A percentile compares a stretch with the other conserved stretches of the same genome.
Conservation (phyloP, 2,888 invertebrate genomes). For the Abrostola tripartita region DNA sequence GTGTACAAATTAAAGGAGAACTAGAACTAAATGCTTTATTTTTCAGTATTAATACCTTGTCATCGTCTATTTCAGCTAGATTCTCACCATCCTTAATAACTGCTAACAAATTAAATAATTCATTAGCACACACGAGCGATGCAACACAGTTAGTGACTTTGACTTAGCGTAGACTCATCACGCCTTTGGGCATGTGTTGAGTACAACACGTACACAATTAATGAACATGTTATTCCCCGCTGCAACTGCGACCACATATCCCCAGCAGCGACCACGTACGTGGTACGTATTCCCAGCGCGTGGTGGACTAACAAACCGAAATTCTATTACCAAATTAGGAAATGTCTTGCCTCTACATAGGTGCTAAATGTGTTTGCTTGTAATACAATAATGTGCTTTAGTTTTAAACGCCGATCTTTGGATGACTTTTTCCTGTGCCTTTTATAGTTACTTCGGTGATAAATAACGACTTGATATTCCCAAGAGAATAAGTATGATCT, state of each 20-base stretch:
- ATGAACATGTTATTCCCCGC: constrained; percentile 48
- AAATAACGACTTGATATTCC: no score
- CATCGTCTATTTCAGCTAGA: no score
- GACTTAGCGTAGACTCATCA: neutral
- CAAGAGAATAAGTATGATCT: no score
- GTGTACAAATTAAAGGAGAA: no score
- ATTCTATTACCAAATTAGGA: constrained; percentile 84
- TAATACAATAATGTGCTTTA: constrained; percentile 40
- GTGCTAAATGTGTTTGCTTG: constrained; percentile 45
- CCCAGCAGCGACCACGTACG: constrained; percentile 71
- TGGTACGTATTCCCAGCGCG: constrained; percentile 78
- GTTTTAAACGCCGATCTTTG: constrained; percentile 10
- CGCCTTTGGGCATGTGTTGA: neutral
- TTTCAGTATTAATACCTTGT: no score
- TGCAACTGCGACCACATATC: constrained; percentile 45
- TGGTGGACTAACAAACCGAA: constrained; percentile 81
- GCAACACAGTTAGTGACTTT: neutral
- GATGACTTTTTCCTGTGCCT: neutral
- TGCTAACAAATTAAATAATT: no score
- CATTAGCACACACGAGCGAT: no score
- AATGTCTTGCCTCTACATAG: constrained; percentile 71
- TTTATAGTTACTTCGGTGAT: neutral
- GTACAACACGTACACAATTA: constrained; percentile 15
- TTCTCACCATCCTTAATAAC: no score
- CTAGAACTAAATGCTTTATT: no score